A percentile compares a stretch with the other conserved stretches of the same genome.
phyloP scores from a whole-genome alignment of 2,888 invertebrate genomes.

The Cybosia mesomella region DNA sequence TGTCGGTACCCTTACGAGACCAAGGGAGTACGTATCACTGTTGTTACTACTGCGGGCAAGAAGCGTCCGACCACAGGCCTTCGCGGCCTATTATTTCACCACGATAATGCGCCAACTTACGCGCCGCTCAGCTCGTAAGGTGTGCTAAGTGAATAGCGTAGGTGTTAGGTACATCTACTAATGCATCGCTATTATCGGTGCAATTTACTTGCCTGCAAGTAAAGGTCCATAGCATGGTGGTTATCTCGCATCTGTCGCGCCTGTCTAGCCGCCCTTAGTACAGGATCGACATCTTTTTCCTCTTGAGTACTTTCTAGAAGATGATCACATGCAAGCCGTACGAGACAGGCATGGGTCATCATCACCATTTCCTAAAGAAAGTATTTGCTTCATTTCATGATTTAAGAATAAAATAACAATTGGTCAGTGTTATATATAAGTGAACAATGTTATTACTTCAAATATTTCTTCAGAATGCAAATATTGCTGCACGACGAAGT shows the following conservation, averaged over 20 bases:
- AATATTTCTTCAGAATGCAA: conserved; percentile 66
- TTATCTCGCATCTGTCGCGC: conserved; percentile 76
- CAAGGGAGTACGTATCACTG: no score
- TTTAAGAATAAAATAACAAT: no score
- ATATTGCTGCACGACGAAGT: conserved; percentile 71
- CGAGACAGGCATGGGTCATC: conserved; percentile 75
- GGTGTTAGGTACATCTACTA: no score
- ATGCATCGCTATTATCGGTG: no score
- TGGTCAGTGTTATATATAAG: no score
- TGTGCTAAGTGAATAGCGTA: no score
- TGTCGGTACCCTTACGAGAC: no score
- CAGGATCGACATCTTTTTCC: conserved; percentile 46
- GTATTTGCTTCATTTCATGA: neutral
- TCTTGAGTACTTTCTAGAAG: conserved; percentile 58
- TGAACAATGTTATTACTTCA: conserved; percentile 57
- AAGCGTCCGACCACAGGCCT: no score
- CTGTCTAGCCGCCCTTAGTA: conserved; percentile 71
- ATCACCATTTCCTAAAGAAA: conserved; percentile 70
- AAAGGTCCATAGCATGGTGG: conserved; percentile 71
- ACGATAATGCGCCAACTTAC: no score
- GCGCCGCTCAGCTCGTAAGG: no score
- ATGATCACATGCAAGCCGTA: conserved; percentile 60
- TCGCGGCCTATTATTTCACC: no score
- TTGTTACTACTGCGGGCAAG: no score
- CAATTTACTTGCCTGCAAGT: conserved; percentile 62